These are phyloP conservation scores for Sebastes oblongus DNA, from an alignment of 2,797 vertebrate genomes.

Conservation along the genomic window DNA sequence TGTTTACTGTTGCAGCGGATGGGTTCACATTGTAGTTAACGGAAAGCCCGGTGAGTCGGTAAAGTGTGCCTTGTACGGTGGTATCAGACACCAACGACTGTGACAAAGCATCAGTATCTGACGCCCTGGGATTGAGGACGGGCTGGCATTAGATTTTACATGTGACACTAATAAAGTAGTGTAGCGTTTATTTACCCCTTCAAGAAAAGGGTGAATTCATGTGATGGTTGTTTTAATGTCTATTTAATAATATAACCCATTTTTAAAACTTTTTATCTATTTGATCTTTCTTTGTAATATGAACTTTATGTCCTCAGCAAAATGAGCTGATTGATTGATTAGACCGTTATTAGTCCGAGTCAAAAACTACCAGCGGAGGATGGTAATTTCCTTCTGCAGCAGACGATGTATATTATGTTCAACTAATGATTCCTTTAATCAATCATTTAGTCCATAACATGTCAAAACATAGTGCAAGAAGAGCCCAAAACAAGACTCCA, in stretches of 20 bases:
- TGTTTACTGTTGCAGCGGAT: too few relatives aligned
- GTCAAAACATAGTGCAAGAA: not conserved
- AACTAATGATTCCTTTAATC: not conserved
- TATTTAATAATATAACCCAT: not conserved
- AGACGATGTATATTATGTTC: not conserved
- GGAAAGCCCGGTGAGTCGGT: too few relatives aligned
- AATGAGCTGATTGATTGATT: not conserved
- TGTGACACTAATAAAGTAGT: not conserved
- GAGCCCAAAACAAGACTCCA: too few relatives aligned
- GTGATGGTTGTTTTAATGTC: too few relatives aligned
- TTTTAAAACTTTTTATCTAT: not conserved
- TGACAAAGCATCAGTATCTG: too few relatives aligned
- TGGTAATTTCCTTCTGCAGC: not conserved
- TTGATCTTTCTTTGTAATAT: not conserved
- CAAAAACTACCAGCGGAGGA: not conserved
- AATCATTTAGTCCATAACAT: not conserved
- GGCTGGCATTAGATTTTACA: not conserved
- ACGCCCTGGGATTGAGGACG: too few relatives aligned
- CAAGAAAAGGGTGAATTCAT: not conserved
- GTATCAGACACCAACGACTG: too few relatives aligned
- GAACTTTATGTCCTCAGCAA: not conserved
- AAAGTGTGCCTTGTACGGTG: too few relatives aligned
- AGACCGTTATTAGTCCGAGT: not conserved
- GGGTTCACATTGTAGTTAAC: too few relatives aligned
- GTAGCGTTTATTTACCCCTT: not conserved